Evolutionary conservation across 2,797 vertebrate species (phyloP), one percentile per base, ranked within the genome.

Genomic region (Falco rusticolus): DNA sequence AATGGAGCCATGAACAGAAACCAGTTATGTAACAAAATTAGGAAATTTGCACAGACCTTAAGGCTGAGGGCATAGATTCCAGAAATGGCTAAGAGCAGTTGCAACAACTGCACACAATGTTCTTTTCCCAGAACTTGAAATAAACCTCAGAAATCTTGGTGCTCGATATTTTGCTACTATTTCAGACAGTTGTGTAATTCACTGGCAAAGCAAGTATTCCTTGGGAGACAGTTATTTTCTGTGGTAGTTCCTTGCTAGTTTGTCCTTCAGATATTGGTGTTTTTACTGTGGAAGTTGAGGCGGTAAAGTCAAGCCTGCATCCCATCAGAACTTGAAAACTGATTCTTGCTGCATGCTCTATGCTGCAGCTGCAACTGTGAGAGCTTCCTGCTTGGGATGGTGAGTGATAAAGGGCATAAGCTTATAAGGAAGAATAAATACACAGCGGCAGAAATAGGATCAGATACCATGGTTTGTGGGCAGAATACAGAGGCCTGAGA

Each of bases 41-140:
- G 63, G 84, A 91, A 89, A 74, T 39, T 82, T 96, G 39, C 74
- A 45, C 26, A 29, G 81, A 47, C 47, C 39, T 89, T 47, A 76
- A 92, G 70, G 60, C 76, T 83, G 57, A 85, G 59, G 28, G 56
- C 84, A 77, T 5, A 50, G 84, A 85, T 83, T 92, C 75, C 84
- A 96, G 84, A 93, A 91, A 71, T 19, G 71, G 79, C 87, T 95
- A 65, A 65, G 93, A 84, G 77, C 33, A 51, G 47, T 74, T 79
- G 54, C 88, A 89, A n/a, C 70, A 88, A 53, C 66, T 84, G 83
- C 74, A 89, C 2, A 0, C 66, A 41, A 21, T 82, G 84, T 94
- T 96, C 86, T 96, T 89, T 81, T 87, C 74, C 80, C 70, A 82
- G 66, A 92, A 63, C 66, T 45, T 75, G 81, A 87, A 96, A 89